These are phyloP conservation scores for Pseudeuparius sepicola DNA, from an alignment of 2,888 invertebrate genomes.

Conservation along the genomic window DNA sequence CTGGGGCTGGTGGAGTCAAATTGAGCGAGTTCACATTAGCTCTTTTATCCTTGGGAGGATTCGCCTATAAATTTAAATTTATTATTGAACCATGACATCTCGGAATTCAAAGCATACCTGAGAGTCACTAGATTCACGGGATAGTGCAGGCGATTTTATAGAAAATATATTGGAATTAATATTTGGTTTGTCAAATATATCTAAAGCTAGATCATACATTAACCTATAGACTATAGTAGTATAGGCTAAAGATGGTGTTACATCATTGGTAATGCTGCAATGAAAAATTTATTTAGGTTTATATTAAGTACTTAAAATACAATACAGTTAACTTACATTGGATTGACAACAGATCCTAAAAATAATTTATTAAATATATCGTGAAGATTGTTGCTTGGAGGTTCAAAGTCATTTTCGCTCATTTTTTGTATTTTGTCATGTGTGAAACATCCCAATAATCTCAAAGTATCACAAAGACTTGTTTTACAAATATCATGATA, in stretches of 20 bases:
- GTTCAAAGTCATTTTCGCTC: conserved; percentile 30
- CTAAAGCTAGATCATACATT: conserved; percentile 90
- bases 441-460: conserved; percentile 82
- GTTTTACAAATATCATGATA: conserved; percentile 94
- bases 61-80: too few species aligned
- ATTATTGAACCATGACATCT: too few species aligned
- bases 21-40: conserved; percentile 64
- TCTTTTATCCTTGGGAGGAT: too few species aligned
- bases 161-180: conserved; percentile 54
- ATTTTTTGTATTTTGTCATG: conserved; percentile 31
- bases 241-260: conserved; percentile 71
- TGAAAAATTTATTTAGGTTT: too few species aligned
- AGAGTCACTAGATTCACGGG: conserved; percentile 51
- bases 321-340: conserved; percentile 43
- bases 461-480: conserved; percentile 85
- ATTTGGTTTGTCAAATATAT: conserved; percentile 86
- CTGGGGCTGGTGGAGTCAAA: conserved; percentile 59
- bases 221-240: conserved; percentile 78
- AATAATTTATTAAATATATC: conserved; percentile 61
- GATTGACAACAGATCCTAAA: conserved; percentile 63
- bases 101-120: too few species aligned
- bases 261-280: conserved; percentile 55
- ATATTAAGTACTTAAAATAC: too few species aligned
- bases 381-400: conserved; percentile 30
- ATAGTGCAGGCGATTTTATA: conserved; percentile 53